Evolutionary conservation across 2,888 invertebrate species (phyloP), one percentile per base, ranked within the genome.

Genomic region (Platycnemis pennipes): DNA sequence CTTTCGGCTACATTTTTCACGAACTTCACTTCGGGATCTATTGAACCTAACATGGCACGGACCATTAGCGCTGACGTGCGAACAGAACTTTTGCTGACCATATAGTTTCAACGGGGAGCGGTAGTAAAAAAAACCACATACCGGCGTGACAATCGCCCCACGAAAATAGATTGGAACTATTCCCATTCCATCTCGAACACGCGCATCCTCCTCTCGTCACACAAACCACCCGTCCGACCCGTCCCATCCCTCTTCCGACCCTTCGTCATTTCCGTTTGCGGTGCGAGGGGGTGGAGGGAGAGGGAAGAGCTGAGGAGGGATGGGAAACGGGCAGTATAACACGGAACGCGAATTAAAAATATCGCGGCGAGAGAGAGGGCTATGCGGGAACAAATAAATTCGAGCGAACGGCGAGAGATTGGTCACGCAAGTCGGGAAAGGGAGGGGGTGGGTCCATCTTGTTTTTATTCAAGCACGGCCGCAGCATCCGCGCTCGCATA

Each of bases 351-450:
- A 77, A 77, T 77, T 77, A 77, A 77, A 77, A 77, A 77, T 37
- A 77, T n/a, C 77, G 77, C 77, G 77, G 77, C 16, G 77, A 77
- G 77, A 77, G 77, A 16, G 63, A 31, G 37, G 37, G 77, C 77
- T 44, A 91, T 63, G 69, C 37, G 69, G n/a, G 88, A 69, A 22
- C 77, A 56, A 91, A 91, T 91, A 91, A 91, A 91, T 91, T 63
- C 44, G 91, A 13, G 69, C 56, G 91, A 69, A 44, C 44, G 63
- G 63, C 91, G 56, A 63, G 42, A 91, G 91, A 91, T 91, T 91
- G 91, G 91, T 91, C 91, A 91, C 91, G 91, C 91, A 91, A 91
- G n/a, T 91, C 69, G 44, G 56, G 77, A 16, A 11, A 8, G 77
- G 77, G 37, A n/a, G 26, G n/a, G 63, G 89, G 56, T 37, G 44